Conservation (phyloP, 2,888 invertebrate species). For the Drosophila gaucha region DNA sequence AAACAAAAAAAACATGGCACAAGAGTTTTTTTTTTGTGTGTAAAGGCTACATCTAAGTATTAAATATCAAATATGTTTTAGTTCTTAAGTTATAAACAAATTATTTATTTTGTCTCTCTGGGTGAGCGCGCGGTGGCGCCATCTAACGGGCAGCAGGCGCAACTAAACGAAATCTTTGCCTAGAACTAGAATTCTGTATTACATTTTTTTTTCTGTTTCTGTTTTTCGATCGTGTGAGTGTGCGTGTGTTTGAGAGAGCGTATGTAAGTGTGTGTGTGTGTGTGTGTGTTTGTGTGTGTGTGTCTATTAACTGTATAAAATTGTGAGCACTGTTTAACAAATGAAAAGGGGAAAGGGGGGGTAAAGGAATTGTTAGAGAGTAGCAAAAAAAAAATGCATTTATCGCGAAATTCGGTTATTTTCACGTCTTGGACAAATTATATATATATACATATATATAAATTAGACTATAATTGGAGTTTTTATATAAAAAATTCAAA, state of each 20-base stretch:
- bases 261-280: neutral
- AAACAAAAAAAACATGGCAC: slow-evolving; percentile 18
- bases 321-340: slow-evolving; percentile 5
- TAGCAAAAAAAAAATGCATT: slow-evolving; percentile 24
- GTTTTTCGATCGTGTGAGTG: slow-evolving; percentile 9
- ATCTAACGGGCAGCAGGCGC: slow-evolving; percentile 16
- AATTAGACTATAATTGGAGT: slow-evolving; percentile 27
- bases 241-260: slow-evolving; percentile 4
- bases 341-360: neutral
- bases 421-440: slow-evolving; percentile 23
- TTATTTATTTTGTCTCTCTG: slow-evolving; percentile 65
- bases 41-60: slow-evolving; percentile 75
- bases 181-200: slow-evolving; percentile 32
- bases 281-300: slow-evolving; percentile 3
- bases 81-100: slow-evolving; percentile 66
- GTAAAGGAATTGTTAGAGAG: neutral
- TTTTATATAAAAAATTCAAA: slow-evolving; percentile 34
- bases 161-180: slow-evolving; percentile 13
- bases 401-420: slow-evolving; percentile 17
- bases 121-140: slow-evolving; percentile 10
- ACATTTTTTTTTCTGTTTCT: slow-evolving; percentile 9
- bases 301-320: slow-evolving; percentile 25
- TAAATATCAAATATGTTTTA: slow-evolving; percentile 76
- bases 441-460: slow-evolving; percentile 1
- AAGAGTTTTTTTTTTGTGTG: slow-evolving; percentile 24